These are phyloP conservation scores for Trachelus iudaicus DNA, from an alignment of 2,888 invertebrate genomes.

Conservation along the genomic window DNA sequence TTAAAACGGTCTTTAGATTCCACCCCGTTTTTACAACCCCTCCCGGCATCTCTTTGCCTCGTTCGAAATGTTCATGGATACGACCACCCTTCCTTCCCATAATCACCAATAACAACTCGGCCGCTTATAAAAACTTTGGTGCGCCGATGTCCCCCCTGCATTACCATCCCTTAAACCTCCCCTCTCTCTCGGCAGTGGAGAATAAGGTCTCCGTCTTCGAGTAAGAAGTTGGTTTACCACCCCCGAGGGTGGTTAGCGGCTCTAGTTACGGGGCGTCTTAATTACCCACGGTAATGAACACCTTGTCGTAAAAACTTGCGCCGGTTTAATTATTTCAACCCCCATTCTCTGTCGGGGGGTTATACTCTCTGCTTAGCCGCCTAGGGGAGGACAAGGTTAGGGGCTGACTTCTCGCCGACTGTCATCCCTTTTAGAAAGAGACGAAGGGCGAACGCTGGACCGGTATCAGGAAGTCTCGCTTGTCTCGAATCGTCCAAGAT, in stretches of 20 bases:
- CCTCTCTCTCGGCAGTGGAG: slow-evolving; percentile 8
- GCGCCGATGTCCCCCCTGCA: slow-evolving; percentile 15
- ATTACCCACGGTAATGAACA: slow-evolving; percentile 66
- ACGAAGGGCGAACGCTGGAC: background rate
- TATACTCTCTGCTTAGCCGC: background rate
- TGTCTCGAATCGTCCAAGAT: background rate
- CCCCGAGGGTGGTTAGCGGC: slow-evolving; percentile 62
- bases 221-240: slow-evolving; percentile 64
- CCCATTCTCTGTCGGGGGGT: slow-evolving; percentile 17
- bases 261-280: slow-evolving; percentile 66
- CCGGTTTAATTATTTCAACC: slow-evolving; percentile 64
- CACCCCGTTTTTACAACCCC: background rate
- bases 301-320: slow-evolving; percentile 66
- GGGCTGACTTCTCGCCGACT: background rate
- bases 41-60: background rate
- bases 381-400: background rate
- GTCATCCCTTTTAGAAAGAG: background rate
- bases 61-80: background rate
- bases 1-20: slow-evolving; percentile 35
- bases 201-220: slow-evolving; percentile 30
- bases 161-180: slow-evolving; percentile 9
- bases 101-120: slow-evolving; percentile 59
- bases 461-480: slow-evolving; percentile 2
- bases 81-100: slow-evolving; percentile 36
- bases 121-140: slow-evolving; percentile 56